A percentile compares a stretch with the other conserved stretches of the same genome.
phyloP scores from a whole-genome alignment of 2,888 invertebrate species.

The Harpalus rubripes region DNA sequence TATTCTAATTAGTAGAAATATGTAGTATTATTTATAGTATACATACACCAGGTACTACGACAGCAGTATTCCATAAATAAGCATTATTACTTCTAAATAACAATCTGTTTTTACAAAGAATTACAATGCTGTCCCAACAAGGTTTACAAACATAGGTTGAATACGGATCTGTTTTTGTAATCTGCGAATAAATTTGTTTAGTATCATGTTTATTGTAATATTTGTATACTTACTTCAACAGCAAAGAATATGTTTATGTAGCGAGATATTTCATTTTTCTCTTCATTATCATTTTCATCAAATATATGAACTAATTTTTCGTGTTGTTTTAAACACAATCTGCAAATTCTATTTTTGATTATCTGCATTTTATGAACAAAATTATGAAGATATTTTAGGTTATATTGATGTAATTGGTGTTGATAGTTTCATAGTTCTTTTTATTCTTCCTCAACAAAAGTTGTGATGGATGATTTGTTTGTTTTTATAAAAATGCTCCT shows the following conservation, averaged over 20 bases:
- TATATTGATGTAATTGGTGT: background rate
- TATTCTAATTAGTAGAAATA: background rate
- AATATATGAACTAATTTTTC: constrained; percentile 41
- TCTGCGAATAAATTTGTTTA: constrained; percentile 9
- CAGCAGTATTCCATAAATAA: constrained; percentile 3
- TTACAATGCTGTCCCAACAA: constrained; percentile 37
- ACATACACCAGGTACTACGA: background rate
- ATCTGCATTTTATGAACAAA: background rate
- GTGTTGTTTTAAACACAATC: constrained; percentile 52
- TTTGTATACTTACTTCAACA: constrained; percentile 49
- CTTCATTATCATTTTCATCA: constrained; percentile 17
- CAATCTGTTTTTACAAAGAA: constrained; percentile 34
- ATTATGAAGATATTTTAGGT: constrained; percentile 4
- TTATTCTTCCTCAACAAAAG: background rate
- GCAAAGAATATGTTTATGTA: constrained; percentile 57
- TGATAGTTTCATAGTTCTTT: background rate
- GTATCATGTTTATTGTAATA: background rate
- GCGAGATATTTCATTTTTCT: constrained; percentile 34
- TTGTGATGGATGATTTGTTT: no score
- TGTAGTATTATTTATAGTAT: background rate
- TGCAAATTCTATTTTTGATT: constrained; percentile 42
- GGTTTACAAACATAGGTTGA: constrained; percentile 54
- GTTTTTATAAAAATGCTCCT: background rate
- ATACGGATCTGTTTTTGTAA: constrained; percentile 50
- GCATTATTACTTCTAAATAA: constrained; percentile 45